Evolutionary conservation across 2,113 vertebrate genomes (phyloP).

Genomic region (Oncorhynchus kisutch): DNA sequence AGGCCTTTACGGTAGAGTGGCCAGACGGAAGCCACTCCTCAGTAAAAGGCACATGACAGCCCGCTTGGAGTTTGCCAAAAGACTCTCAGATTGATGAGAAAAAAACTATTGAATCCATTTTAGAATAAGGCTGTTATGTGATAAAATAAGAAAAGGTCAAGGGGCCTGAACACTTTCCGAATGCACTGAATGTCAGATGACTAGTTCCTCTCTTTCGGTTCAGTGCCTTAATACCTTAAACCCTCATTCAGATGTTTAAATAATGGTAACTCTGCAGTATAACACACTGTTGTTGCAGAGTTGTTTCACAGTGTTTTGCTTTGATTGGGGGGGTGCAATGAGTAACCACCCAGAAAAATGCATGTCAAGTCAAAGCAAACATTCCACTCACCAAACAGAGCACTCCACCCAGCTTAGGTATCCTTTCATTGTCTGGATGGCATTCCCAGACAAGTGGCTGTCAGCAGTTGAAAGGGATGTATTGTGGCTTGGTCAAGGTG

Average conservation of each 20-base stretch:
- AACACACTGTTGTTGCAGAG: neutral
- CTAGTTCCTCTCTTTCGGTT: neutral
- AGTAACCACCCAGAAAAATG: neutral
- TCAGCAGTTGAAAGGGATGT: conserved; percentile 4
- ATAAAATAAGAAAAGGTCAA: no score
- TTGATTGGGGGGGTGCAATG: neutral
- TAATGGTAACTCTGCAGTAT: neutral
- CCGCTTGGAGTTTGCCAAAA: no score
- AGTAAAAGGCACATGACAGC: no score
- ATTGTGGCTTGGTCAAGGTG: conserved; percentile 7
- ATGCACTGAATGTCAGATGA: neutral
- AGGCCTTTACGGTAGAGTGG: no score
- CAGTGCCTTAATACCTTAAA: neutral
- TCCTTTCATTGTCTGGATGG: conserved; percentile 8
- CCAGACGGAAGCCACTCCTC: no score
- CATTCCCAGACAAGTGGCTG: conserved; percentile 16
- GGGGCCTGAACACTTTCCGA: no score
- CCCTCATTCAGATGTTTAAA: neutral
- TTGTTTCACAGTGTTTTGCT: neutral
- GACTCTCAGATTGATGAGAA: no score
- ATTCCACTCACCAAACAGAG: conserved; percentile 20
- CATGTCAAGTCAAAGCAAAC: neutral
- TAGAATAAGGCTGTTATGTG: no score
- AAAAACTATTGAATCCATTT: no score
- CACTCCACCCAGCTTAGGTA: neutral